These are phyloP conservation scores for Maniola jurtina DNA, from an alignment of 1,140 invertebrate genomes.

Conservation along the genomic window DNA sequence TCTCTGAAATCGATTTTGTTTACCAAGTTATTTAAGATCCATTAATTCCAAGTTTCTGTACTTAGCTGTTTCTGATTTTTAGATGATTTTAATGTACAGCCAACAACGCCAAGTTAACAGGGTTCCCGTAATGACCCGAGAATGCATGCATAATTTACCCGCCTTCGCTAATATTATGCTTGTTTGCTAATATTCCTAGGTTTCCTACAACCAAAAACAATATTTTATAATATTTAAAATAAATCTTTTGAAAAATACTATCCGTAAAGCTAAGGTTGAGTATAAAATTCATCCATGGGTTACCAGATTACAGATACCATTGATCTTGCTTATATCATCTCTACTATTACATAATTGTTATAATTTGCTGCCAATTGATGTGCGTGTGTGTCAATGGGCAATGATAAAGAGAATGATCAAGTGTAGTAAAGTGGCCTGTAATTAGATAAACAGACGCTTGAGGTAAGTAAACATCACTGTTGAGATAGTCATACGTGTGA, in stretches of 20 bases:
- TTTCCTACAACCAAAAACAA: too few relatives aligned
- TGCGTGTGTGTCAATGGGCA: too few relatives aligned
- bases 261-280: too few relatives aligned
- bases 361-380: too few relatives aligned
- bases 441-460: conserved; percentile 60
- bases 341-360: too few relatives aligned
- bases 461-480: conserved; percentile 56
- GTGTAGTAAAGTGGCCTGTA: conserved; percentile 47
- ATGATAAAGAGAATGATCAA: conserved; percentile 69
- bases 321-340: too few relatives aligned
- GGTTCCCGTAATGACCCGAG: conserved; percentile 73
- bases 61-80: conserved; percentile 20
- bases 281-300: too few relatives aligned
- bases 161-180: conserved; percentile 21
- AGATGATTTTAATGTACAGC: conserved; percentile 55
- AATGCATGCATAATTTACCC: conserved; percentile 77
- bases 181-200: too few relatives aligned
- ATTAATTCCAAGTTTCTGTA: conserved; percentile 8
- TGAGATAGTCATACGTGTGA: too few relatives aligned
- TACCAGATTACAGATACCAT: too few relatives aligned
- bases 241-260: too few relatives aligned
- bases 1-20: not conserved
- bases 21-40: not conserved
- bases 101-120: conserved; percentile 41
- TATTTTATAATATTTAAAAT: too few relatives aligned